Base-by-base conservation (phyloP, 2,888 invertebrate species). In the Dione juno region DNA sequence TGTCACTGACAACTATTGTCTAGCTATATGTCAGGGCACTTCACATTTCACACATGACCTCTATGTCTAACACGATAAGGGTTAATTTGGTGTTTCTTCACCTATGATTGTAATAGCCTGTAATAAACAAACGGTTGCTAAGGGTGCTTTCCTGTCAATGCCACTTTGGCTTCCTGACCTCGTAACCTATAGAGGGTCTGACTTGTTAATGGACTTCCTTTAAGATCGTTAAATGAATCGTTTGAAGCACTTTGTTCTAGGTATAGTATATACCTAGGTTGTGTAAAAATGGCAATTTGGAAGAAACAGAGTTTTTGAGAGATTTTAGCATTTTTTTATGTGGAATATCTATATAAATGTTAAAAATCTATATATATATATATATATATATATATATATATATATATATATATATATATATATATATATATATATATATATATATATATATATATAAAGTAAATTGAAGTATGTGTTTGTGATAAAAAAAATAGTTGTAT, bases 111-210 rank as follows among this genome's bases (percentile, higher is more conserved):
- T 35, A 21, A 11, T 43, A 43, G 53, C 43, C 16, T 57, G 13
- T 35, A 37, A 57, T 64, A 66, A 73, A 66, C 45, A 70, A 59
- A 8, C 11, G 57, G 72, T 74, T 73, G 70, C 50, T 50, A 74
- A 67, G 68, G 74, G 35, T 52, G 74, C 59, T 63, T 71, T 58
- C 50, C 61, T 69, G 74, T 67, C 68, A 69, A 48, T 71, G 61
- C 50, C 63, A 48, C 40, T 64, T 59, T 21, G 16, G 11, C 16
- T 35, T 41, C 21, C 13, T 58, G 68, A 73, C 73, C 73, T 68
- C 61, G 57, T 70, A 48, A 73, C 68, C 68, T 54, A 21, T 28
- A 53, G 43, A 50, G 40, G 19, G 11, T n/a, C 14, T 43, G 43
- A 53, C 21, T 10, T 28, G n/a, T 19, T 64, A 19, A 35, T 19